phyloP scores from a whole-genome alignment of 2,888 invertebrate genomes.

The Mongoloraphidia duomilia region DNA sequence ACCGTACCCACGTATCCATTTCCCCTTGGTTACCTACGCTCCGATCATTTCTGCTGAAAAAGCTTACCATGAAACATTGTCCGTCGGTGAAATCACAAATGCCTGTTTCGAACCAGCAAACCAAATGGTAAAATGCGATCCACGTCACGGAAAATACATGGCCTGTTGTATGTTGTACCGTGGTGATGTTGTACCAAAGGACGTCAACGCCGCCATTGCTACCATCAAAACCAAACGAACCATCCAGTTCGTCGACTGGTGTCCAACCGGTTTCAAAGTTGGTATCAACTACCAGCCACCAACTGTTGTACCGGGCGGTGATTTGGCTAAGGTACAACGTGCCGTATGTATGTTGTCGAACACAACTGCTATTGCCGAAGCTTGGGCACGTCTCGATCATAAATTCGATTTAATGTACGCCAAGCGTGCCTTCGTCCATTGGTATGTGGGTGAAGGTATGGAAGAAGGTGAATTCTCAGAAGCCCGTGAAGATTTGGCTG shows the following conservation, averaged over 20 bases:
- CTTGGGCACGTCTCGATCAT: conserved; percentile 49
- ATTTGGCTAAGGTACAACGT: conserved; percentile 41
- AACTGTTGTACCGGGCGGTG: conserved; percentile 31
- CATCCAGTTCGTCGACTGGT: conserved; percentile 23
- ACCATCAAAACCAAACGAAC: conserved; percentile 39
- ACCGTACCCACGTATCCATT: conserved; percentile 44
- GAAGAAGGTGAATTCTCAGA: conserved; percentile 80
- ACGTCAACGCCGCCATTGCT: conserved; percentile 37
- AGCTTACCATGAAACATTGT: conserved; percentile 39
- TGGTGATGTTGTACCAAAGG: conserved; percentile 26
- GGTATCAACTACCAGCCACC: conserved; percentile 34
- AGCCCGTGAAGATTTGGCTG: conserved; percentile 53
- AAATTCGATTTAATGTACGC: conserved; percentile 55
- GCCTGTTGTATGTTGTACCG: conserved; percentile 37
- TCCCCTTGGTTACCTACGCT: conserved; percentile 35
- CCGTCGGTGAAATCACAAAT: too few relatives aligned
- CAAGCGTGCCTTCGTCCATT: conserved; percentile 93
- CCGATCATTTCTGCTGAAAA: conserved; percentile 40
- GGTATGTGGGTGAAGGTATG: conserved; percentile 82
- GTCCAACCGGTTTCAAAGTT: too few relatives aligned
- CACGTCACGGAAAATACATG: too few relatives aligned
- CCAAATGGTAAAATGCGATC: too few relatives aligned
- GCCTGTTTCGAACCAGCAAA: too few relatives aligned
- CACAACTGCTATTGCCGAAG: conserved; percentile 51
- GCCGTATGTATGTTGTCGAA: conserved; percentile 52